Evolutionary conservation across 2,888 invertebrate species (phyloP), one percentile per base, ranked within the genome.

Genomic region (Nomada lathburiana): DNA sequence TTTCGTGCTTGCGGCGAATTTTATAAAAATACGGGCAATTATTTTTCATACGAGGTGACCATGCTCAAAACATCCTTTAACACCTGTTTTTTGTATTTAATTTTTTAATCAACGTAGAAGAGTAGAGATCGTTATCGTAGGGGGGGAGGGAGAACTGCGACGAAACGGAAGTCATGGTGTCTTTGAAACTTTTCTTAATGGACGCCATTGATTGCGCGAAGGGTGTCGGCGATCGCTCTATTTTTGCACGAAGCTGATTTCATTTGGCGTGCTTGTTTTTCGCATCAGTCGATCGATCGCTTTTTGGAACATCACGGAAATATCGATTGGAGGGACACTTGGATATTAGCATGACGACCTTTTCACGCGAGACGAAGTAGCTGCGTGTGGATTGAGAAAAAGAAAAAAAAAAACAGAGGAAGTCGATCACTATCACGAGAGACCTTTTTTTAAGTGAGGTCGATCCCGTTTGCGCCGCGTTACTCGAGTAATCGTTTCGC

Each of bases 201-300:
- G 23, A 44, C 10, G 44, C 57, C 44, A 26, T 69, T 55, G 23
- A 52, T 64, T 67, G 57, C 57, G 57, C 26, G 60, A 71, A 76
- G 29, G 74, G 71, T 73, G 76, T 50, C 59, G 63, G 76, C 65
- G 75, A 59, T 76, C 53, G 80, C 69, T 81, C 55, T 73, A 73
- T 80, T 82, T 83, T 81, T 79, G 78, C 68, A 80, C 69, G 87
- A 87, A 87, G 87, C 88, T 71, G 47, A 79, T 86, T 87, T 77
- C 50, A 67, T 87, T 88, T 84, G 84, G 63, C 75, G 73, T 82
- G 68, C 60, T 82, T 76, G 53, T 62, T 76, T 16, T 84, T 75
- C 80, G 64, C 82, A 71, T 80, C 79, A 71, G 85, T 60, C 76
- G 71, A 76, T 85, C 59, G 80, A 82, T 78, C 82, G 79, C 80